phyloP scores from a whole-genome alignment of 2,888 invertebrate genomes.

The Deladenus siricidicola region DNA sequence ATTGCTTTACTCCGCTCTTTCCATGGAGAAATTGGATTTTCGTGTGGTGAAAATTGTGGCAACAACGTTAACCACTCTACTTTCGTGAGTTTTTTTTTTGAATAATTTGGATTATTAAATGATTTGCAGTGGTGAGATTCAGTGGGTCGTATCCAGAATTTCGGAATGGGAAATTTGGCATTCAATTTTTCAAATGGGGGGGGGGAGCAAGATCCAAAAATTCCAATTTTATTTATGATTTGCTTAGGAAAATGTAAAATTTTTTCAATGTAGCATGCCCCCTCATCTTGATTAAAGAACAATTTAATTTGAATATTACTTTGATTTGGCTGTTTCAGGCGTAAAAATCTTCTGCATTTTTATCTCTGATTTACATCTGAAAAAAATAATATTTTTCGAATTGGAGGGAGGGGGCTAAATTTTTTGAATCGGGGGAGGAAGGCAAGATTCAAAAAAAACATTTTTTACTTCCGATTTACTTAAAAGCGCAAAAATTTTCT shows the following conservation, averaged over 20 bases:
- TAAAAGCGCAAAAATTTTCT: background rate
- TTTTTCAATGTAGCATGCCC: background rate
- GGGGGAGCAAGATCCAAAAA: too few relatives aligned
- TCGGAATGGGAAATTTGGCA: too few relatives aligned
- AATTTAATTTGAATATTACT: too few relatives aligned
- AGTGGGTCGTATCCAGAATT: too few relatives aligned
- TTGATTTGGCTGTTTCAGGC: slow-evolving; percentile 59
- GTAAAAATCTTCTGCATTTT: slow-evolving; percentile 67
- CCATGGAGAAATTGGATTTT: slow-evolving; percentile 70
- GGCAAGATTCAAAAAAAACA: background rate
- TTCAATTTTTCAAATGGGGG: too few relatives aligned
- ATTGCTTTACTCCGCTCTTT: slow-evolving; percentile 69
- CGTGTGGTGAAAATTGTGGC: slow-evolving; percentile 68
- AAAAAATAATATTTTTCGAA: too few relatives aligned
- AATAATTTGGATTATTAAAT: background rate
- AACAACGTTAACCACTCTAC: slow-evolving; percentile 64
- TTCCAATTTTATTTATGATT: too few relatives aligned
- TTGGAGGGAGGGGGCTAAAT: too few relatives aligned
- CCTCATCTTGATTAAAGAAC: too few relatives aligned
- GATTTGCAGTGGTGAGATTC: background rate
- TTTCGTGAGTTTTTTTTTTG: slow-evolving; percentile 64
- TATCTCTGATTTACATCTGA: too few relatives aligned
- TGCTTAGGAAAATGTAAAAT: background rate
- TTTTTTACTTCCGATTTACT: too few relatives aligned
- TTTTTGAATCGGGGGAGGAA: too few relatives aligned